Evolutionary conservation across 2,888 invertebrate species (phyloP).

Genomic region (Cephus rjabovi): DNA sequence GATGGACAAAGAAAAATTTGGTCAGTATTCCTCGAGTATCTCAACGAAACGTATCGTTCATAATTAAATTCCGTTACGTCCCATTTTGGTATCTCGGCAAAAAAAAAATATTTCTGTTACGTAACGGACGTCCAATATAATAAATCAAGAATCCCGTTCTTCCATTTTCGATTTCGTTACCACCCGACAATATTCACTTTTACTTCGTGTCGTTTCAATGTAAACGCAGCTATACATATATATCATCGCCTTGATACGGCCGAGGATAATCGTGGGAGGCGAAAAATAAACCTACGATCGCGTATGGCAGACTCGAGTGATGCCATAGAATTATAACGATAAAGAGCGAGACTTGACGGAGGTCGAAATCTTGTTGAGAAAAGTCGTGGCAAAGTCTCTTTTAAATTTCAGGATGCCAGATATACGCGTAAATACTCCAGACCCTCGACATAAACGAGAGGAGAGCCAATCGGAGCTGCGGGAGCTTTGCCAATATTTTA

Average conservation of each 20-base stretch:
- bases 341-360: too few species aligned
- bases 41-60: not conserved
- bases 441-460: not conserved
- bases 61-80: not conserved
- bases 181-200: not conserved
- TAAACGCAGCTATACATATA: not conserved
- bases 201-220: not conserved
- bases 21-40: not conserved
- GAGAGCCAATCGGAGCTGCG: not conserved
- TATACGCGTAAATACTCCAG: not conserved
- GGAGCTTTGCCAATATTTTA: not conserved
- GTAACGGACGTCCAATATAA: not conserved
- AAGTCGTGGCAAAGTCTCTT: not conserved
- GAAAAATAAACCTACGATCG: not conserved
- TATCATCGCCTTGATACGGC: not conserved
- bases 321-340: too few species aligned
- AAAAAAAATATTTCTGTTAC: not conserved
- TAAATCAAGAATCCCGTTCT: not conserved
- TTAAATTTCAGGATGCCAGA: not conserved
- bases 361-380: not conserved
- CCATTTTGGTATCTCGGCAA: not conserved
- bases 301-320: not conserved
- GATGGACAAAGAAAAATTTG: not conserved
- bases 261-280: not conserved
- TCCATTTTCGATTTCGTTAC: not conserved